Evolutionary conservation across 2,888 invertebrate species (phyloP), one percentile per base, ranked within the genome.

Genomic region (Dichetophora obliterata): DNA sequence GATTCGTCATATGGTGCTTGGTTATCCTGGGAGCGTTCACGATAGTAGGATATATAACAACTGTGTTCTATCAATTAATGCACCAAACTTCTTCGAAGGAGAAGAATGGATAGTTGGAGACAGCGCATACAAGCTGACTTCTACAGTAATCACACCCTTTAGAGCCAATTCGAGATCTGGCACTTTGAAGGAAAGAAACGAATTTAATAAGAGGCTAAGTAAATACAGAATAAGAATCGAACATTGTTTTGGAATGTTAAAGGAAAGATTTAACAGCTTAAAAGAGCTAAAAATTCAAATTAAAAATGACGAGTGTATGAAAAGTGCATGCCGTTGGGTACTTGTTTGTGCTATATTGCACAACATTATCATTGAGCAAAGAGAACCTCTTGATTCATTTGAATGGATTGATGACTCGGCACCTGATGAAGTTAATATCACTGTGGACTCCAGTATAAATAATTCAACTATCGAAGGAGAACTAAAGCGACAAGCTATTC

Each of bases 1-100:
- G 31, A 31, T 31, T 31, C 31, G 31, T 31, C 31, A 31, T 31
- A 31, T 31, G 31, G 31, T 31, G 31, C 31, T 31, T 31, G 31
- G 31, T 31, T 31, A 4, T 31, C 31, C 31, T n/a, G 80, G 76
- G 14, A 77, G 75, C 52, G 75, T 80, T 16, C 75, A 80, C 48
- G 76, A 80, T 31, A 68, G 72, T 5, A 77, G 76, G 54, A 79
- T 80, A 11, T 78, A 73, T 43, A 80, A 79, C 24, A 79, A 78
- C 24, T 78, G 66, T 48, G 68, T 75, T 16, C 75, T 79, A 6
- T 70, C 63, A 16, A 75, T 65, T 63, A 74, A 77, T 57, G 11
- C 72, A 5, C 9, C 48, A 3, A 75, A 76, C 8, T 75, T 70
- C 19, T 27, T 81, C 6, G 75, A 52, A 14, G 78, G 80, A 27